Base-by-base conservation (phyloP, 2,888 invertebrate species). In the Drosophila borealis region DNA sequence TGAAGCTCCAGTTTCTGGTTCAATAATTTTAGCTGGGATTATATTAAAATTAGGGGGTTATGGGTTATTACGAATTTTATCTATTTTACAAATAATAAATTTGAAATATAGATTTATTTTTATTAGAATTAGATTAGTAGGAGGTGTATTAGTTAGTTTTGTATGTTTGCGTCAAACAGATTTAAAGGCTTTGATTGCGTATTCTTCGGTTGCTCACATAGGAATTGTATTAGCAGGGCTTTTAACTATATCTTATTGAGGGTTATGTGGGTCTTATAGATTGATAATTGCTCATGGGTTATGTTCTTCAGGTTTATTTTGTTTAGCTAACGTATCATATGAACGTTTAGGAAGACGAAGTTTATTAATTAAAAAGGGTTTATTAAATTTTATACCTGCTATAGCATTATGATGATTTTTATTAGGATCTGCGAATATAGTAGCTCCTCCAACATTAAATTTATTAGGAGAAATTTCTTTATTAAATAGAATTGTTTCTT, bases 11-110 rank as follows among this genome's bases (percentile, higher is more conserved):
- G 93, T 96, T 75, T 93, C 94, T 3, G 95, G 96, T 0, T 96
- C 95, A 4, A 96, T 96, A 93, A 94, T 96, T 94, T 94, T 96
- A 92, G 96, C 95, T 0, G 95, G 95, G 0, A 92, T 93, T 95
- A 91, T 95, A 94, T 94, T 93, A 94, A 96, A 96, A 90, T 93
- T 96, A 93, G 96, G 96, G 0, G 95, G 95, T 0, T 96, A 95
- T 93, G 95, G 95, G 0, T 80, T 96, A 85, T 91, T 95, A 66
- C 95, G 95, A 0, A 77, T 94, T 11, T 34, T 34, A 34, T 77
- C 88, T 78, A 87, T 94, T 92, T 92, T 94, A 86, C 90, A 93
- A 56, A 82, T 89, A 78, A 85, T 94, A 48, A 14, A 48, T 46
- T 46, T 46, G 29, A 46, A 46, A 9, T 46, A 46, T 46, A n/a